Conservation (phyloP, 2,888 invertebrate species). For the Calameuta idolon region DNA sequence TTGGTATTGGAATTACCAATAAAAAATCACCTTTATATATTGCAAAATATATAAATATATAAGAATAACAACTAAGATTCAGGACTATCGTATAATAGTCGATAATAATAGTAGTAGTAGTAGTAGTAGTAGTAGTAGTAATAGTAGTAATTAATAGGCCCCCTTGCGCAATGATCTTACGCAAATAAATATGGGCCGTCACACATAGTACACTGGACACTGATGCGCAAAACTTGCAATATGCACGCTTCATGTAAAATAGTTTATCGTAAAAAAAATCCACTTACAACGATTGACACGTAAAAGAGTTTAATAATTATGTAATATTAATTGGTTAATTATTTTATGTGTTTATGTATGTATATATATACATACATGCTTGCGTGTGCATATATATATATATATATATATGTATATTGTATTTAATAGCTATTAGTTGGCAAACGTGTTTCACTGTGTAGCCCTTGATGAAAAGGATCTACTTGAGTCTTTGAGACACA, state of each 20-base stretch:
- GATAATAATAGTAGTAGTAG: constrained; percentile 41
- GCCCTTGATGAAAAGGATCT: constrained; percentile 18
- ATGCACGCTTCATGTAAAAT: constrained; percentile 50
- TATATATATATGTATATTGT: constrained; percentile 30
- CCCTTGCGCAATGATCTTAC: constrained; percentile 33
- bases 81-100: constrained; percentile 53
- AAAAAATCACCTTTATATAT: constrained; percentile 61
- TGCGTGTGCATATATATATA: no score
- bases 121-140: constrained; percentile 38
- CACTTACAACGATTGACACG: constrained; percentile 54
- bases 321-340: constrained; percentile 55
- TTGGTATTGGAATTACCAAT: constrained; percentile 63
- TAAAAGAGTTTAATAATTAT: constrained; percentile 54
- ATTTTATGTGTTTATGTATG: constrained; percentile 30
- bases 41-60: constrained; percentile 63
- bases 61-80: constrained; percentile 62
- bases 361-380: not conserved
- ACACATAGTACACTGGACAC: constrained; percentile 43
- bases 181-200: constrained; percentile 41
- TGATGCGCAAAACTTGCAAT: constrained; percentile 40
- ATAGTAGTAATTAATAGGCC: constrained; percentile 50
- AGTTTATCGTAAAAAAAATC: constrained; percentile 54
- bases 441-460: constrained; percentile 51
- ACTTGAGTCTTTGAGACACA: constrained; percentile 48
- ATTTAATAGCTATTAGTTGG: constrained; percentile 59